Evolutionary conservation across 2,797 vertebrate genomes (phyloP).

Genomic region (Nannoperca obscura): DNA sequence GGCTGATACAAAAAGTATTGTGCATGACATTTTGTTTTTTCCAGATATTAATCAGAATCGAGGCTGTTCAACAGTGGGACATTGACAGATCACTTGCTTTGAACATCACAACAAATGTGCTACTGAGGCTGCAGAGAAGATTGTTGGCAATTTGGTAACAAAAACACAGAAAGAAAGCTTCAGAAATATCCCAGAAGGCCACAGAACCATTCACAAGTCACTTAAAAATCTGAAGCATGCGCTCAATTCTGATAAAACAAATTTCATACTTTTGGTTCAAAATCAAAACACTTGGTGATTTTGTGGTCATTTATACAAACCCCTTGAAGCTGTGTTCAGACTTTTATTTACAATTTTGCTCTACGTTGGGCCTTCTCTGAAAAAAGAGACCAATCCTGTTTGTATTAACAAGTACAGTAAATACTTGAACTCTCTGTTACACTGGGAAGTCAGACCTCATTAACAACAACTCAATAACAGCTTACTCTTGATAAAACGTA

Average conservation of each 20-base stretch:
- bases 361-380: constrained; percentile 4
- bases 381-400: neutral
- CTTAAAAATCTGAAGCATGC: constrained; percentile 18
- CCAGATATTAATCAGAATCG: neutral
- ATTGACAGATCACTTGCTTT: constrained; percentile 12
- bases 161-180: constrained; percentile 6
- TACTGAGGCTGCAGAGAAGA: constrained; percentile 16
- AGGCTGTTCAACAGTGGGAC: constrained; percentile 4
- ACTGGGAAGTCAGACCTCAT: constrained; percentile 3
- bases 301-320: constrained; percentile 11
- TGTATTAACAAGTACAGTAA: constrained; percentile 7
- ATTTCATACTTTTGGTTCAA: constrained; percentile 15
- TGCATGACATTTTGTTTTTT: constrained; percentile 6
- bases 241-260: neutral
- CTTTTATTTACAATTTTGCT: neutral
- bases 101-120: constrained; percentile 31
- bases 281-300: constrained; percentile 6
- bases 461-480: neutral
- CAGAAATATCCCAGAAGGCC: constrained; percentile 19
- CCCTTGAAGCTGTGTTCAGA: neutral
- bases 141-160: constrained; percentile 4
- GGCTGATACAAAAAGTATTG: neutral
- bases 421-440: neutral
- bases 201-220: constrained; percentile 17
- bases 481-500: neutral